These are phyloP conservation scores for Threskiornis aethiopicus DNA, from an alignment of 2,797 vertebrate genomes.

Conservation along the genomic window DNA sequence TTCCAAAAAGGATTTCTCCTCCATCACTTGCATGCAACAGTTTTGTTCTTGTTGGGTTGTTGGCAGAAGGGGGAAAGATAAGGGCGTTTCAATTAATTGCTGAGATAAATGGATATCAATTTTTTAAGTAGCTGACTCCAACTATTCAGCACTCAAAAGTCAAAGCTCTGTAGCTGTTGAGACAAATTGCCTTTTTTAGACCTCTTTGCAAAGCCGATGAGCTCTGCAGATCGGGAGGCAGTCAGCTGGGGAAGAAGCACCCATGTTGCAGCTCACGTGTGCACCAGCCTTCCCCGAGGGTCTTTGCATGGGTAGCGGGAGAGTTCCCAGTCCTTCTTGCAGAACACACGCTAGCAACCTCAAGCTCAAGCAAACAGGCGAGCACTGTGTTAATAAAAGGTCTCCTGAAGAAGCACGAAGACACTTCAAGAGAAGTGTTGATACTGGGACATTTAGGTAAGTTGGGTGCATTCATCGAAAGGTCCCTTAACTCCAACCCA, in stretches of 20 bases:
- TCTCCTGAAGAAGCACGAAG: neutral
- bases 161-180: neutral
- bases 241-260: neutral
- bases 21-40: neutral
- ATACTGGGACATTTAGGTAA: neutral
- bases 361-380: too few relatives aligned
- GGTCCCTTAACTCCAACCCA: neutral
- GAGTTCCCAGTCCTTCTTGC: neutral
- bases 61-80: conserved; percentile 32
- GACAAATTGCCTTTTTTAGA: neutral
- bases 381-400: neutral
- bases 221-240: neutral
- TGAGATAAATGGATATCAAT: neutral
- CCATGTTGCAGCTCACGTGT: accelerated
- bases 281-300: neutral
- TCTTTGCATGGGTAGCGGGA: neutral
- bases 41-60: conserved; percentile 30
- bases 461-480: neutral
- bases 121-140: neutral
- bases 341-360: neutral
- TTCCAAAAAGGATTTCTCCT: conserved; percentile 40
- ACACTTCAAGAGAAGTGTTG: neutral
- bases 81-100: neutral
- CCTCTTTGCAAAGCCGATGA: neutral
- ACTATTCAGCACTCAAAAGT: neutral